Evolutionary conservation across 2,888 invertebrate genomes (phyloP).

Genomic region (Cephus pulcher): DNA sequence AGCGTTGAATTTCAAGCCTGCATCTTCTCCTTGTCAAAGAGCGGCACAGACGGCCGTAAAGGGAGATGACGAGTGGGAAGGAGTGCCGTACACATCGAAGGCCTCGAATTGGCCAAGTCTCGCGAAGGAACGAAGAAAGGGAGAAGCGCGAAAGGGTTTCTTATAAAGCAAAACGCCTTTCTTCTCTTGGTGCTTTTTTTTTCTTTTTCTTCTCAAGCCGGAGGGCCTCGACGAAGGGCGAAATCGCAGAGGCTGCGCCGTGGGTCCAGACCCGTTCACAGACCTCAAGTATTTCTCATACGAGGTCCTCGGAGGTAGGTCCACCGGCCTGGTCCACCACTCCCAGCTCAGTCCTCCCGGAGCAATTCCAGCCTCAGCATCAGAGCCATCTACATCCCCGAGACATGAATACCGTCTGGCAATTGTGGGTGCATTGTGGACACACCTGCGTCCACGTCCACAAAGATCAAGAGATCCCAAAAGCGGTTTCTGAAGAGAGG

Average conservation of each 20-base stretch:
- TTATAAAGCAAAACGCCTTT: not conserved
- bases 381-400: conserved; percentile 23
- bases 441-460: conserved; percentile 43
- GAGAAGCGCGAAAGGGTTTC: not conserved
- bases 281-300: not conserved
- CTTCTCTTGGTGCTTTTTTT: not conserved
- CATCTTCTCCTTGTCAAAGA: not conserved
- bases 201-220: not conserved
- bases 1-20: not conserved
- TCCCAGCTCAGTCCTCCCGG: conserved; percentile 37
- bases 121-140: not conserved
- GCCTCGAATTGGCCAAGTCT: not conserved
- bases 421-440: conserved; percentile 43
- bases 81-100: not conserved
- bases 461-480: conserved; percentile 27
- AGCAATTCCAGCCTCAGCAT: conserved; percentile 14
- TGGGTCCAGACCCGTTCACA: not conserved
- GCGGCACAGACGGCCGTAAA: not conserved
- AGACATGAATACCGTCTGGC: conserved; percentile 46
- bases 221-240: not conserved
- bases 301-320: not conserved
- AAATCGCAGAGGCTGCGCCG: not conserved
- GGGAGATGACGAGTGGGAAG: no score
- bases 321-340: conserved; percentile 29
- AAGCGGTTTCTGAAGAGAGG: not conserved